Evolutionary conservation across 2,797 vertebrate genomes (phyloP).

Genomic region (Lates japonicus): DNA sequence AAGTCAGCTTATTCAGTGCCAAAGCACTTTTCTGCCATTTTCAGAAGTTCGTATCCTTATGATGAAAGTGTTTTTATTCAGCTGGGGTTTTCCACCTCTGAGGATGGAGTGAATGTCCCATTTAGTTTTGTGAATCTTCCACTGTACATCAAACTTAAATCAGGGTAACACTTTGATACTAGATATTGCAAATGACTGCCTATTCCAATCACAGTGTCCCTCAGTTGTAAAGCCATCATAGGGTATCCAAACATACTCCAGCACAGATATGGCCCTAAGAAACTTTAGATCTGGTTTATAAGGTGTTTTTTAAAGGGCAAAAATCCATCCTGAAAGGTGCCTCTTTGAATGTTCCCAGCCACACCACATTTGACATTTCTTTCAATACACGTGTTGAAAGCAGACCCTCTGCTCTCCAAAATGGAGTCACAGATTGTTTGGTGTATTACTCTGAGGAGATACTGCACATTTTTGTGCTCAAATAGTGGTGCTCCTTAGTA

Average conservation of each 20-base stretch:
- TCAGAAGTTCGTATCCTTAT: slow-evolving; percentile 16
- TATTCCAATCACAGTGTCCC: slow-evolving; percentile 23
- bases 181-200: slow-evolving; percentile 49
- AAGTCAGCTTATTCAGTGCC: slow-evolving; percentile 53
- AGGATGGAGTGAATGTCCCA: slow-evolving; percentile 26
- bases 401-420: not conserved
- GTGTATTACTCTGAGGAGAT: slow-evolving; percentile 18
- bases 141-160: slow-evolving; percentile 19
- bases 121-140: slow-evolving; percentile 27
- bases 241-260: slow-evolving; percentile 3
- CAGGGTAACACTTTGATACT: slow-evolving; percentile 48
- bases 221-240: slow-evolving; percentile 27
- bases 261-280: slow-evolving; percentile 11
- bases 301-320: slow-evolving; percentile 15
- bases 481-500: slow-evolving; percentile 8
- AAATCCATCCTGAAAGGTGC: slow-evolving; percentile 43
- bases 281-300: not conserved
- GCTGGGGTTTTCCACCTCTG: slow-evolving; percentile 4
- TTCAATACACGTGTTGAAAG: slow-evolving; percentile 1
- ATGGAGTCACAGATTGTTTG: not conserved
- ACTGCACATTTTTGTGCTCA: slow-evolving; percentile 37
- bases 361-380: slow-evolving; percentile 17
- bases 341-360: slow-evolving; percentile 29
- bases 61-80: slow-evolving; percentile 19
- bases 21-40: slow-evolving; percentile 59